A percentile compares a stretch with the other conserved stretches of the same genome.
Evolutionary conservation across 2,113 vertebrate species (phyloP).

Genomic region (Dicerorhinus sumatrensis): DNA sequence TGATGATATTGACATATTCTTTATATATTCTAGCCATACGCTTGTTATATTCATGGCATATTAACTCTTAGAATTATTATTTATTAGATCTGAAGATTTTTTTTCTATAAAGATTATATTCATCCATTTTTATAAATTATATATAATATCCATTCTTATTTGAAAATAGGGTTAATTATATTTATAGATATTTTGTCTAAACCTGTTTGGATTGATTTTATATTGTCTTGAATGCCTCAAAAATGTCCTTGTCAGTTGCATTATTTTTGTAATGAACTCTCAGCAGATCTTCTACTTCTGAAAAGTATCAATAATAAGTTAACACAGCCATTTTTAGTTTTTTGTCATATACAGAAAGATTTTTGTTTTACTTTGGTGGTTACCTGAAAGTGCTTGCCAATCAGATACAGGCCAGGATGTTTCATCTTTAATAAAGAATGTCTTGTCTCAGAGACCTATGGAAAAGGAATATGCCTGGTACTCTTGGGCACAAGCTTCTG

Average conservation of each 20-base stretch:
- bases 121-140: background rate
- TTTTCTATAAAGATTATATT: background rate
- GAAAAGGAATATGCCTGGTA: background rate
- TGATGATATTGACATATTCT: background rate
- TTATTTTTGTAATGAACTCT: background rate
- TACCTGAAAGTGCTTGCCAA: background rate
- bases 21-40: background rate
- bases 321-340: background rate
- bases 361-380: background rate
- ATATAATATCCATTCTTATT: background rate
- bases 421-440: background rate
- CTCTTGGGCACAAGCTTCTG: background rate
- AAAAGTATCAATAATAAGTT: background rate
- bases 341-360: background rate
- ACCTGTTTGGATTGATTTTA: background rate
- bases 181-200: background rate
- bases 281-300: background rate
- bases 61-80: background rate
- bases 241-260: background rate
- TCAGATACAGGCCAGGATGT: background rate
- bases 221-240: background rate
- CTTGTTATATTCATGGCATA: background rate
- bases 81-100: background rate
- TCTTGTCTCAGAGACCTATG: background rate
- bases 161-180: background rate